Evolutionary conservation across 2,888 invertebrate species (phyloP), one percentile per base, ranked within the genome.

Genomic region (Macrophya alboannulata): DNA sequence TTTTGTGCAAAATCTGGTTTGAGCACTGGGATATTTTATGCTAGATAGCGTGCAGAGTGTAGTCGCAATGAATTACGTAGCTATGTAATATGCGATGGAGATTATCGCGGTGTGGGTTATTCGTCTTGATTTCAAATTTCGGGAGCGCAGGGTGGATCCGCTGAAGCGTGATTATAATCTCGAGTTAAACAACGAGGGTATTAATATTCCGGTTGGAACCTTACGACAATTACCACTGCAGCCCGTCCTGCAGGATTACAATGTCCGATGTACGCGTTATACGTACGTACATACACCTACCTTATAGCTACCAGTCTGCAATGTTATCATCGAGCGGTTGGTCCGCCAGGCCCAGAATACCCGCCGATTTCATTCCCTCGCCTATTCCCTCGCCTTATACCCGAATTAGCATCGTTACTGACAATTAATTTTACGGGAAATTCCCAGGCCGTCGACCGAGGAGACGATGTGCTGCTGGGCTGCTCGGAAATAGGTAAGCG

Each of bases 221-320:
- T 51, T 17, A 37, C 51, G 81, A 62, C 62, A 62, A 81, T 62
- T 62, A 62, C 62, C 48, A 55, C 48, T 51, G 51, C 77, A 55
- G 81, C 43, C 81, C 62, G 17, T 51, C 31, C 51, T 62, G 77
- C 77, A 74, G 81, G 81, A 81, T 81, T 81, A 81, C 81, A 62
- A 81, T 62, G 25, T 6, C 81, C 59, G 81, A 81, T 81, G 62
- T 68, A 62, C 12, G 48, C 62, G 62, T 31, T 10, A n/a, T 8
- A n/a, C 62, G 9, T 62, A 51, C 5, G 17, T 72, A 74, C n/a
- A n/a, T n/a, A n/a, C n/a, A n/a, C n/a, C n/a, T n/a, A n/a, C n/a
- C n/a, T n/a, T n/a, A n/a, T n/a, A n/a, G n/a, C n/a, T 48, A 51
- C 17, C 21, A 62, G 62, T 81, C 43, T 62, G 43, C 25, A 81